A percentile compares a stretch with the other conserved stretches of the same genome.
These are phyloP conservation scores for Synergus gifuensis DNA, from an alignment of 2,888 invertebrate genomes.

Conservation along the genomic window DNA sequence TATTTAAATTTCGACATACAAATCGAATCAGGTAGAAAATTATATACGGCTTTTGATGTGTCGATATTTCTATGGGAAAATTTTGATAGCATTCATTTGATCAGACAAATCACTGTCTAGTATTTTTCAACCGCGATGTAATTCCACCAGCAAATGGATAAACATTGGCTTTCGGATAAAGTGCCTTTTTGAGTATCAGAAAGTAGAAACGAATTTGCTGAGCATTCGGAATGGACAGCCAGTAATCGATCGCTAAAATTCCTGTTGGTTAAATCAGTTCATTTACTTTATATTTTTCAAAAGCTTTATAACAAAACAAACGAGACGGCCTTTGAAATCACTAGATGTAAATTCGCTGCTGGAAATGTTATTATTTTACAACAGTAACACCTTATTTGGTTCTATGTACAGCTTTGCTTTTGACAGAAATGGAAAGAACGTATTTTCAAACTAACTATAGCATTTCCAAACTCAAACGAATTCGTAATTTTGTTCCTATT, in stretches of 20 bases:
- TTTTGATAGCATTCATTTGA: not conserved
- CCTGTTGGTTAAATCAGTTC: not conserved
- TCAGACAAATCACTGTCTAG: not conserved
- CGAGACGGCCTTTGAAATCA: not conserved
- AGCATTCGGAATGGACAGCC: not conserved
- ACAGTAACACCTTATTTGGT: not conserved
- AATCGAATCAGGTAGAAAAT: not conserved
- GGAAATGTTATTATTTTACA: conserved; percentile 15
- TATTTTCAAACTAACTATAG: not conserved
- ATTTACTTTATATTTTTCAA: not conserved
- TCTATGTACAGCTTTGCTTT: not conserved
- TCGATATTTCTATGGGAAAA: not conserved
- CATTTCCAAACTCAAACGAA: not conserved
- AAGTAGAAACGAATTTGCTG: not conserved
- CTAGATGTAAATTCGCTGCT: conserved; percentile 11
- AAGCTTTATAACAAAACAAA: not conserved
- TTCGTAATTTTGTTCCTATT: not conserved
- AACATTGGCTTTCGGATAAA: not conserved
- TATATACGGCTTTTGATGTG: not conserved
- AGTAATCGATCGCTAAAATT: not conserved
- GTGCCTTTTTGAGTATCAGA: not conserved
- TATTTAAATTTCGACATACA: not conserved
- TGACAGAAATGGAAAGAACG: not conserved
- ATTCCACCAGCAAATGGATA: not conserved
- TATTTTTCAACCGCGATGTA: not conserved